Percentiles rank a stretch among this genome's conserved stretches.
Conservation (phyloP, 1,140 invertebrate genomes). For the Hyphantria cunea region DNA sequence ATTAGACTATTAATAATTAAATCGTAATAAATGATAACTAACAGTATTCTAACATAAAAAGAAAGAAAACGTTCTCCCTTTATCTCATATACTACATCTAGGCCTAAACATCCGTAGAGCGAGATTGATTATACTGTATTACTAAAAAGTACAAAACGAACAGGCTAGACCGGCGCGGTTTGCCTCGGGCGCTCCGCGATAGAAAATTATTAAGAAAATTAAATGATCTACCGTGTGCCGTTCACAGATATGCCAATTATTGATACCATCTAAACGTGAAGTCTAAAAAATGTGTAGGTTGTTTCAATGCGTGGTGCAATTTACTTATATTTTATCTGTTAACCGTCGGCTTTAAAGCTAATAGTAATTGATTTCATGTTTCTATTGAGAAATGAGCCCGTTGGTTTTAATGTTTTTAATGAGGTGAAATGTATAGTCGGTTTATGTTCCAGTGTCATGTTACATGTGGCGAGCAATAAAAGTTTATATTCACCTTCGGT, state of each 20-base stretch:
- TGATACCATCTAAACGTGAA: constrained; percentile 59
- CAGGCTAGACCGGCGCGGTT: constrained; percentile 49
- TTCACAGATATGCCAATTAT: constrained; percentile 77
- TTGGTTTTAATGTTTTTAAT: constrained; percentile 25
- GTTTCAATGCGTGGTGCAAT: constrained; percentile 54
- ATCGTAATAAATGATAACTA: no score
- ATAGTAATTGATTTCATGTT: constrained; percentile 66
- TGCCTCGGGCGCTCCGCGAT: constrained; percentile 66
- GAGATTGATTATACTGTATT: constrained; percentile 70
- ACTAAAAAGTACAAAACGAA: constrained; percentile 66
- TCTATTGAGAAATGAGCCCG: constrained; percentile 31
- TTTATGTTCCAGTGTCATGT: constrained; percentile 2
- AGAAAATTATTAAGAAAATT: constrained; percentile 81
- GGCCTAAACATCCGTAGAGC: constrained; percentile 55
- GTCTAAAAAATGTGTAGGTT: constrained; percentile 71
- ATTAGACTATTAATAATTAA: no score
- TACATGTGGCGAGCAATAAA: constrained; percentile 2
- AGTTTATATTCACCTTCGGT: constrained; percentile 9
- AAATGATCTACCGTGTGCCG: constrained; percentile 76
- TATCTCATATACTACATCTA: constrained; percentile 34
- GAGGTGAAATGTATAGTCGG: constrained; percentile 24
- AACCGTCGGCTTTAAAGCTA: constrained; percentile 54
- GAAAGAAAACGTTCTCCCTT: constrained; percentile 17
- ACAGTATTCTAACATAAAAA: neutral
- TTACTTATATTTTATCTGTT: constrained; percentile 62